phyloP scores from a whole-genome alignment of 1,140 invertebrate genomes.

The Ctenoplectra terminalis region DNA sequence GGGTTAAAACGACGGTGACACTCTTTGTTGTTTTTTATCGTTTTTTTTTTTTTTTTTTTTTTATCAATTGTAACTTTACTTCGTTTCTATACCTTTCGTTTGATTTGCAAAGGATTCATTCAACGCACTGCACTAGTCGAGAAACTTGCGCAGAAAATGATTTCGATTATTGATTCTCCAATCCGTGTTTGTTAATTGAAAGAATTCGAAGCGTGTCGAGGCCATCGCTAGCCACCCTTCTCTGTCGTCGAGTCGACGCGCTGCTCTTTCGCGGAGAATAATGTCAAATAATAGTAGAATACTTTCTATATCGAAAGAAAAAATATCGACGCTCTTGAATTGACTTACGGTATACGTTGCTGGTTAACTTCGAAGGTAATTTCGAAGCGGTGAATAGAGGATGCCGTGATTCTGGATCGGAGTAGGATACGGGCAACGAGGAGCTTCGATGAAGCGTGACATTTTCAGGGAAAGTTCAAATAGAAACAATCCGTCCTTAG shows the following conservation, averaged over 20 bases:
- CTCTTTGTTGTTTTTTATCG: slow-evolving; percentile 20
- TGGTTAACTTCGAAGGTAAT: not conserved
- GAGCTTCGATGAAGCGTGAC: not conserved
- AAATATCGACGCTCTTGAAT: not conserved
- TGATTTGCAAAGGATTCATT: not conserved
- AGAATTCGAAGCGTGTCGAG: not conserved
- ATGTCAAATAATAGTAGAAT: not conserved
- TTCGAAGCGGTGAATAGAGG: not conserved
- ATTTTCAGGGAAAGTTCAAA: not conserved
- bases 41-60: no score
- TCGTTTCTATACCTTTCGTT: not conserved
- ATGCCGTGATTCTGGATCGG: not conserved
- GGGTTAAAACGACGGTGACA: slow-evolving; percentile 50
- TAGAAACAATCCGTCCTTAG: not conserved
- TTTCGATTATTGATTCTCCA: not conserved
- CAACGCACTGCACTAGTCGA: no score
- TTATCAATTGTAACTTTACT: no score
- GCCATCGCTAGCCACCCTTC: not conserved
- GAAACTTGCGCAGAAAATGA: slow-evolving; percentile 19
- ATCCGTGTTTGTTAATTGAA: not conserved
- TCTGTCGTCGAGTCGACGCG: not conserved
- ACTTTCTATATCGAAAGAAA: no score
- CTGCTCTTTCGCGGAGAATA: not conserved
- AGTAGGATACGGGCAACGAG: not conserved
- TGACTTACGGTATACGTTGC: not conserved